These are phyloP conservation scores for Trissolcus brochymenae DNA, from an alignment of 2,888 invertebrate genomes.

Conservation along the genomic window DNA sequence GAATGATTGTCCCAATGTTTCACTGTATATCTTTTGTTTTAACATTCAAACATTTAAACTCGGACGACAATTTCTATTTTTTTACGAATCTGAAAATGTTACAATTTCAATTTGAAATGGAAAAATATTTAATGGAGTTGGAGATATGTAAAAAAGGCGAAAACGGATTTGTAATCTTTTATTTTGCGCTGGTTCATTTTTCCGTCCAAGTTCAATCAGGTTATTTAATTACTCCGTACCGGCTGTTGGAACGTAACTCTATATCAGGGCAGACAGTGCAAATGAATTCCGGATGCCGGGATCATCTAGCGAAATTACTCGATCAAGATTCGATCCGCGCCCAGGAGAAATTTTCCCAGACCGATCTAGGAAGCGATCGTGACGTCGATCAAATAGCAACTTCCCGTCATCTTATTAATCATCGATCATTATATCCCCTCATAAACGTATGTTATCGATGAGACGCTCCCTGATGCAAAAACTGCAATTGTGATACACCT, in stretches of 20 bases:
- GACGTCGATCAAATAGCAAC: constrained; percentile 26
- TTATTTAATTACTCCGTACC: constrained; percentile 21
- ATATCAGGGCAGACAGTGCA: constrained; percentile 12
- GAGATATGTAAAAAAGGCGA: too few relatives aligned
- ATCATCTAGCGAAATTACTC: constrained; percentile 10
- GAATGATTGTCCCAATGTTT: too few relatives aligned
- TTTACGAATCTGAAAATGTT: too few relatives aligned
- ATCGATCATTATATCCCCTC: constrained; percentile 53
- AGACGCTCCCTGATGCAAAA: constrained; percentile 21
- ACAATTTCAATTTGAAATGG: too few relatives aligned
- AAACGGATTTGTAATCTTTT: too few relatives aligned
- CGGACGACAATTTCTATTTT: too few relatives aligned
- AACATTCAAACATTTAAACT: too few relatives aligned
- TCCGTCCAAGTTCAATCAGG: constrained; percentile 10
- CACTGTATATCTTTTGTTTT: too few relatives aligned
- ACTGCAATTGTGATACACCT: constrained; percentile 1
- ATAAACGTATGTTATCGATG: constrained; percentile 42
- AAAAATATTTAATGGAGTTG: too few relatives aligned
- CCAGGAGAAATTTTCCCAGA: constrained; percentile 42
- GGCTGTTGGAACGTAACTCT: constrained; percentile 24
- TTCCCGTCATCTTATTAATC: constrained; percentile 57
- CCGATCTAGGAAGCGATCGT: constrained; percentile 12
- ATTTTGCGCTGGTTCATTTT: too few relatives aligned
- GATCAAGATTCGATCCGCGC: constrained; percentile 28
- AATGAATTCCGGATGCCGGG: constrained; percentile 26